Percentiles rank a stretch among this genome's conserved stretches.
Conservation (phyloP, 2,797 vertebrate genomes). For the Zenarchopterus dispar region DNA sequence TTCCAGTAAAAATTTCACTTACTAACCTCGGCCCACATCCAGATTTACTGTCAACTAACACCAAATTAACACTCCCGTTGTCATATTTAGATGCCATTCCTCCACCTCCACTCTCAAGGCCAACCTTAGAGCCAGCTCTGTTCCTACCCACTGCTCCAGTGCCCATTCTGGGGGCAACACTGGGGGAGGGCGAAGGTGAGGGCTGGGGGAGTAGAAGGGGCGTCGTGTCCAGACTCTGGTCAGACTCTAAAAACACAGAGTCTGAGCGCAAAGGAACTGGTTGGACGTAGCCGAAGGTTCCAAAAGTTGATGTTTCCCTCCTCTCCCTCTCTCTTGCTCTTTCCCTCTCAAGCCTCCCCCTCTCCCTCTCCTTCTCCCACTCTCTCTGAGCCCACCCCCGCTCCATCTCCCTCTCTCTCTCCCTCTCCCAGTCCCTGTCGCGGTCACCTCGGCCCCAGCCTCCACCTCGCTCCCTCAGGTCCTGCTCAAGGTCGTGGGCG, state of each 20-base stretch:
- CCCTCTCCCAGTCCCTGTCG: constrained; percentile 72
- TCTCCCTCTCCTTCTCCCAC: constrained; percentile 77
- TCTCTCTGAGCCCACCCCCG: constrained; percentile 76
- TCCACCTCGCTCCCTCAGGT: constrained; percentile 66
- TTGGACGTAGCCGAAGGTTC: constrained; percentile 72
- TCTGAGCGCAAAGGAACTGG: constrained; percentile 67
- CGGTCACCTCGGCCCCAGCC: constrained; percentile 71
- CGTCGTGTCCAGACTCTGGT: constrained; percentile 74
- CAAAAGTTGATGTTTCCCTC: constrained; percentile 71
- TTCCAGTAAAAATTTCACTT: constrained; percentile 36
- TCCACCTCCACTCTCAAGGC: constrained; percentile 54
- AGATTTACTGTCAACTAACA: constrained; percentile 66
- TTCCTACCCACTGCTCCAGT: constrained; percentile 71
- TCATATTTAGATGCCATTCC: constrained; percentile 55
- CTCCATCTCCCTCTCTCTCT: constrained; percentile 74
- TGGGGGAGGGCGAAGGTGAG: constrained; percentile 72
- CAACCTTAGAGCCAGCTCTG: constrained; percentile 70
- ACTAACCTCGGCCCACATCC: constrained; percentile 57
- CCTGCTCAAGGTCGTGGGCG: constrained; percentile 75
- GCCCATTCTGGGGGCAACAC: constrained; percentile 74
- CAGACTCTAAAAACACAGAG: constrained; percentile 72
- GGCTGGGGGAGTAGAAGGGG: constrained; percentile 76
- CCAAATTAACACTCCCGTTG: constrained; percentile 52
- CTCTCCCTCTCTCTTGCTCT: constrained; percentile 73
- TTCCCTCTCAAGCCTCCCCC: constrained; percentile 73